Conservation (phyloP, 2,113 vertebrate species). For the Psittacus erithacus region DNA sequence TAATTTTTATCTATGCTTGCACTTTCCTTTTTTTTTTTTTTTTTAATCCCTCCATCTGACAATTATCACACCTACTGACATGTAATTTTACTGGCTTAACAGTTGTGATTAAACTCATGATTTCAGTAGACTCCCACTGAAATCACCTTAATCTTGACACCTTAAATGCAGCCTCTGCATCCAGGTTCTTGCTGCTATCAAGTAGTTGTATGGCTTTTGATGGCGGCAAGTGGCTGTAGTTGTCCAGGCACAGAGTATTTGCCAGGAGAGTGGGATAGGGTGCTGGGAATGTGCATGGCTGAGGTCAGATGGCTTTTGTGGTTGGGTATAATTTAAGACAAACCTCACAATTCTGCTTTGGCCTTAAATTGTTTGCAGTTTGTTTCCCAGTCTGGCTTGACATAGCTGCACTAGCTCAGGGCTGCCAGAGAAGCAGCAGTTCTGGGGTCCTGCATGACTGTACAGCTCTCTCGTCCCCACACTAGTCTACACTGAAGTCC, state of each 20-base stretch:
- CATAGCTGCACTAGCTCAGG: background rate
- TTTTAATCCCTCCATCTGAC: background rate
- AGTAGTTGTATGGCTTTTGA: background rate
- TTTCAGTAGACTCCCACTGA: background rate
- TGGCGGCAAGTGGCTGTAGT: background rate
- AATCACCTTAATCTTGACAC: background rate
- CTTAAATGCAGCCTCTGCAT: background rate
- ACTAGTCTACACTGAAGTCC: background rate
- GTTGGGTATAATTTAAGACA: background rate
- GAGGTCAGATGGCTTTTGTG: background rate
- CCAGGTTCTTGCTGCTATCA: background rate
- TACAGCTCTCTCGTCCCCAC: rapidly evolving
- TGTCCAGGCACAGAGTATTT: background rate
- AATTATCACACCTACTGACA: background rate
- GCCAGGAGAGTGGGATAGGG: rapidly evolving
- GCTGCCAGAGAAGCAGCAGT: background rate
- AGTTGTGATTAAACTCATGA: background rate
- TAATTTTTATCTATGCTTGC: background rate
- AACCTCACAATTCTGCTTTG: background rate
- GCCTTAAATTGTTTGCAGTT: background rate
- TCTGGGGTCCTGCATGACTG: background rate
- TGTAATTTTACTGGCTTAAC: background rate
- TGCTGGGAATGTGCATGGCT: rapidly evolving
- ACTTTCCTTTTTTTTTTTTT: background rate
- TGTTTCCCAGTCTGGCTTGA: rapidly evolving